phyloP scores from a whole-genome alignment of 1,140 invertebrate genomes.

The Orchesella cincta region DNA sequence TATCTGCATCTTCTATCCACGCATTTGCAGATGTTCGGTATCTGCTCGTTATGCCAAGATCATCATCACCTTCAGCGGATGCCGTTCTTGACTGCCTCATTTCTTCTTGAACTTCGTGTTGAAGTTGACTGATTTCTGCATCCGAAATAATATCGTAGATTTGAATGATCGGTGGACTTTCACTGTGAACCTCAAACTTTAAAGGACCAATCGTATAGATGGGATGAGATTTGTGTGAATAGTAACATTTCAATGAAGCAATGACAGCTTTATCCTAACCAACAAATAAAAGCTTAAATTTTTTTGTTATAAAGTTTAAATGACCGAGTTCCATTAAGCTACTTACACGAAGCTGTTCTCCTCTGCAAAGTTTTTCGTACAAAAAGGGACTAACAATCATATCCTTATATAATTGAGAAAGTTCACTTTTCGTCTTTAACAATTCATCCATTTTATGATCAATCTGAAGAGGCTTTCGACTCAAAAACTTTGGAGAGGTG shows the following conservation, averaged over 20 bases:
- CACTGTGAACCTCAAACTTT: constrained; percentile 36
- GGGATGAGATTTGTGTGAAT: constrained; percentile 1
- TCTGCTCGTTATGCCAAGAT: background rate
- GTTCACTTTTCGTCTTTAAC: background rate
- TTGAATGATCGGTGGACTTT: constrained; percentile 37
- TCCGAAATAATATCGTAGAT: constrained; percentile 32
- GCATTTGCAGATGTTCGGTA: constrained; percentile 37
- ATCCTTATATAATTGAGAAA: background rate
- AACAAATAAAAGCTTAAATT: background rate
- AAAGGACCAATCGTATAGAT: constrained; percentile 26
- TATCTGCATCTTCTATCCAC: constrained; percentile 23
- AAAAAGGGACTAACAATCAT: background rate
- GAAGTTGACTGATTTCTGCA: background rate
- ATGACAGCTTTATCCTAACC: background rate
- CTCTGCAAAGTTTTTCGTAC: constrained; percentile 21
- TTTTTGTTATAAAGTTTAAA: background rate
- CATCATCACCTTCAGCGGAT: background rate
- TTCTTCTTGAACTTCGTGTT: constrained; percentile 12
- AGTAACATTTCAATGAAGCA: background rate
- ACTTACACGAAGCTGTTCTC: background rate
- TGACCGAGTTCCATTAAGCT: background rate
- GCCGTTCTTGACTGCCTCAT: constrained; percentile 23
- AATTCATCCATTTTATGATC: background rate
- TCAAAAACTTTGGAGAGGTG: background rate
- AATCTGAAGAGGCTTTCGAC: background rate